Percentiles rank a stretch among this genome's conserved stretches.
phyloP scores from a whole-genome alignment of 2,888 invertebrate genomes.

The Campoplex capitator region DNA sequence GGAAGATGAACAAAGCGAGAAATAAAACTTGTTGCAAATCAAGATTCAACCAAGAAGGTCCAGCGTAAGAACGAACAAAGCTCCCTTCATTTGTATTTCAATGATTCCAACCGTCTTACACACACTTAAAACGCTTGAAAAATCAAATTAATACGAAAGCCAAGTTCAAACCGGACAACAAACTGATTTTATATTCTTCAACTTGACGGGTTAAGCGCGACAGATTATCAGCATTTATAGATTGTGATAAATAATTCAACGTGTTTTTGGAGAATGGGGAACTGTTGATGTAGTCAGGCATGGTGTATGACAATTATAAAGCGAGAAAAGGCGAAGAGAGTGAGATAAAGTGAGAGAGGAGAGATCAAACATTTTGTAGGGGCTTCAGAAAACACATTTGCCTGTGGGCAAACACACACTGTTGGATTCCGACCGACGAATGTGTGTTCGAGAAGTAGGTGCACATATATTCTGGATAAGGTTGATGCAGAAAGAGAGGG shows the following conservation, averaged over 20 bases:
- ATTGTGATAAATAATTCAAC: conserved; percentile 37
- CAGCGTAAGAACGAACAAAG: background rate
- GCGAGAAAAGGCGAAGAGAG: conserved; percentile 15
- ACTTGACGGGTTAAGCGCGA: background rate
- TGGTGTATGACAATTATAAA: conserved; percentile 15
- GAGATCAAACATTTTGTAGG: conserved; percentile 82
- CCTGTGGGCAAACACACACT: conserved; percentile 81
- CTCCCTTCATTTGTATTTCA: background rate
- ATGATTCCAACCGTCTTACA: background rate
- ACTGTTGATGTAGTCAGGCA: conserved; percentile 19
- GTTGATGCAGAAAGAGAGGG: conserved; percentile 30
- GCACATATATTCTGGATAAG: conserved; percentile 48
- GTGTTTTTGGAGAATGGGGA: conserved; percentile 23
- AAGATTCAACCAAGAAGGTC: background rate
- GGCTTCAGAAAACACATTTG: conserved; percentile 84
- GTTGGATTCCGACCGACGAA: conserved; percentile 22
- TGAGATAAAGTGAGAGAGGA: conserved; percentile 43
- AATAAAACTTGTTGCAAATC: background rate
- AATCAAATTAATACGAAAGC: too few species aligned
- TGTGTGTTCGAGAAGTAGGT: conserved; percentile 50
- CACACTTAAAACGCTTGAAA: too few species aligned
- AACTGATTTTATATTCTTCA: background rate
- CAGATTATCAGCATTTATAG: background rate
- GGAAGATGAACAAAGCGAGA: background rate
- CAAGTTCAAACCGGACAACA: background rate